A percentile compares a stretch with the other conserved stretches of the same genome.
These are phyloP conservation scores for Pygocentrus nattereri DNA, from an alignment of 2,797 vertebrate species.

Conservation along the genomic window DNA sequence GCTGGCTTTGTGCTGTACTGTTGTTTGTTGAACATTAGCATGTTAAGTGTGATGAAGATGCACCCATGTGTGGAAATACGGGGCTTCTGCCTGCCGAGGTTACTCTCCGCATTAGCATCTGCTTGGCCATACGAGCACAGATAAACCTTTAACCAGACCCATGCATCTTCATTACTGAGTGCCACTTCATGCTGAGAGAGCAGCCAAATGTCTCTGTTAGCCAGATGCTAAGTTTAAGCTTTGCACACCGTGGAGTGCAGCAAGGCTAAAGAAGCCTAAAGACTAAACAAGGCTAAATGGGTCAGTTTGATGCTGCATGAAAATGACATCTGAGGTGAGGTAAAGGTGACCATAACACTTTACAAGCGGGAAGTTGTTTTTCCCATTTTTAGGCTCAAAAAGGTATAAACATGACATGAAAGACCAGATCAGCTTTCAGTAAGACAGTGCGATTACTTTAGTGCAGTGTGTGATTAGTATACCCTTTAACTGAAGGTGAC, in stretches of 20 bases:
- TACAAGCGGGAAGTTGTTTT: neutral
- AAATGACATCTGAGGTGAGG: slow-evolving; percentile 11
- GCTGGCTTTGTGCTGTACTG: slow-evolving; percentile 30
- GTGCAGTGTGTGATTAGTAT: slow-evolving; percentile 5
- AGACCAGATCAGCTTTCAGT: neutral
- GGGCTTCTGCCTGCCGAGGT: slow-evolving; percentile 53
- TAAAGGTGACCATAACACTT: neutral
- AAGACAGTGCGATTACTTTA: neutral
- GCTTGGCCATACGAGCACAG: slow-evolving; percentile 75
- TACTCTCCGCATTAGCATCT: slow-evolving; percentile 79
- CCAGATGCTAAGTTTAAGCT: slow-evolving; percentile 56
- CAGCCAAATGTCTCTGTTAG: slow-evolving; percentile 71
- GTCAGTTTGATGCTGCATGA: neutral
- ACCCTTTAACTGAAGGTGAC: neutral
- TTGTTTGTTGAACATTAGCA: slow-evolving; percentile 37
- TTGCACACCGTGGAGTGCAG: slow-evolving; percentile 36
- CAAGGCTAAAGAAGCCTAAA: slow-evolving; percentile 38
- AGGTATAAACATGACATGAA: slow-evolving; percentile 1
- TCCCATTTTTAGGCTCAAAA: neutral
- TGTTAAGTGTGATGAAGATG: slow-evolving; percentile 53
- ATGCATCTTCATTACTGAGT: slow-evolving; percentile 84
- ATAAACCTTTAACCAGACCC: slow-evolving; percentile 74
- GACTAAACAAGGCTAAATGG: slow-evolving; percentile 5
- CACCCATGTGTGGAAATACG: slow-evolving; percentile 51
- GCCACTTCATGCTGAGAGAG: slow-evolving; percentile 73